Base-by-base conservation (phyloP, 2,113 vertebrate genomes). In the Scomber scombrus region DNA sequence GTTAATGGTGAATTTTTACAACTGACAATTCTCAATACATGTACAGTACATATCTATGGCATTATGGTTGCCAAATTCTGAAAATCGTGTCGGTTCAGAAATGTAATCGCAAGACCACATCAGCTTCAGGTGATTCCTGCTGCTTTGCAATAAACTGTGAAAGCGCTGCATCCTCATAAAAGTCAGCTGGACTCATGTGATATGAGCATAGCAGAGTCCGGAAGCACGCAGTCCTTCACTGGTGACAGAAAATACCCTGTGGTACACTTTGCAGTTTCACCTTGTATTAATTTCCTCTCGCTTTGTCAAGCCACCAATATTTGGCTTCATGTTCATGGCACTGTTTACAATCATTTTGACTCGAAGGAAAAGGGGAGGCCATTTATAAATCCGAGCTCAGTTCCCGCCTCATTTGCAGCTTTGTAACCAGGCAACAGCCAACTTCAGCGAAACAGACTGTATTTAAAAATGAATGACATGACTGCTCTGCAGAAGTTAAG, bases 361-460 rank as follows among this genome's bases (percentile, higher is more conserved):
- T 40, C 31, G 16, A 69, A 43, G 51, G 52, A 70, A 71, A n/a
- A 5, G 18, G 31, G 18, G 15, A 7, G 8, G 9, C 34, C 15
- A 52, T 47, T 19, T 60, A 51, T 50, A 11, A 63, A 64, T 52
- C 49, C 3, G 3, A 54, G 3, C 23, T 49, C 11, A 51, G 21
- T n/a, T 43, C 43, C 26, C 2, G 4, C 12, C 55, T 43, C 18
- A n/a, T 14, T 26, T 49, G 15, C 1, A 34, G 45, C 23, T 49
- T 71, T 66, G 34, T 26, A 70, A 34, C 50, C 11, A 63, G 16
- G 49, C 45, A 62, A 81, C 34, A 62, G 9, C 45, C 6, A 45
- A 8, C 3, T 3, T 65, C 7, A 11, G 75, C 18, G 47, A 65
- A 51, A 29, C 43, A 40, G 34, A 40, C 34, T 40, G 34, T 40